A percentile compares a stretch with the other conserved stretches of the same genome.
Conservation (phyloP, 2,888 invertebrate species). For the Artemia sp. region DNA sequence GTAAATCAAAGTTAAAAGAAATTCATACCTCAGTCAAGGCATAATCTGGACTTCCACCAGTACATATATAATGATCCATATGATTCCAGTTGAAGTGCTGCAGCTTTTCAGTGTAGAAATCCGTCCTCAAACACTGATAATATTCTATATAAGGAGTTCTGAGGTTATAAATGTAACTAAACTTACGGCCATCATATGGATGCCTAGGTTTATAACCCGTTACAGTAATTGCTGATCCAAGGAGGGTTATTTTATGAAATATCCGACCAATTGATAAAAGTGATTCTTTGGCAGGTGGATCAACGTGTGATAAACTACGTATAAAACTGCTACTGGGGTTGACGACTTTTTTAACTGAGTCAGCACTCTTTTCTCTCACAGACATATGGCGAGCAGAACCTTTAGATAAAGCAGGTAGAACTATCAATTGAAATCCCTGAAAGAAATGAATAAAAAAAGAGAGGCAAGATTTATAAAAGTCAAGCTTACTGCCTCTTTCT, state of each 20-base stretch:
- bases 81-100: slow-evolving; percentile 97
- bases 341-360: slow-evolving; percentile 24
- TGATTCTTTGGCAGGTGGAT: slow-evolving; percentile 47
- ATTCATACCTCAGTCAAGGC: slow-evolving; percentile 55
- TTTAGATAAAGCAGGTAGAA: slow-evolving; percentile 34
- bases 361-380: slow-evolving; percentile 15
- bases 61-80: slow-evolving; percentile 89
- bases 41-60: slow-evolving; percentile 80
- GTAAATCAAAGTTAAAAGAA: not conserved
- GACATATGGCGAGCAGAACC: not conserved
- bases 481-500: no score
- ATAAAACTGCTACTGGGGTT: slow-evolving; percentile 24
- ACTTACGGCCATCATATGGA: slow-evolving; percentile 79
- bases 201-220: slow-evolving; percentile 87
- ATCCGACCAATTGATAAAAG: slow-evolving; percentile 81
- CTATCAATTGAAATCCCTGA: slow-evolving; percentile 67
- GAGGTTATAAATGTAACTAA: slow-evolving; percentile 77
- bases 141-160: slow-evolving; percentile 79
- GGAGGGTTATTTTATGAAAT: slow-evolving; percentile 74
- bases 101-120: slow-evolving; percentile 80
- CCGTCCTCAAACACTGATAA: slow-evolving; percentile 84
- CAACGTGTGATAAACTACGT: slow-evolving; percentile 8
- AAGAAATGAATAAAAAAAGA: no score
- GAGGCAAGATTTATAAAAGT: no score
- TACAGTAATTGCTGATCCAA: slow-evolving; percentile 76